Evolutionary conservation across 2,888 invertebrate genomes (phyloP).

Genomic region (Hemaris fuciformis): DNA sequence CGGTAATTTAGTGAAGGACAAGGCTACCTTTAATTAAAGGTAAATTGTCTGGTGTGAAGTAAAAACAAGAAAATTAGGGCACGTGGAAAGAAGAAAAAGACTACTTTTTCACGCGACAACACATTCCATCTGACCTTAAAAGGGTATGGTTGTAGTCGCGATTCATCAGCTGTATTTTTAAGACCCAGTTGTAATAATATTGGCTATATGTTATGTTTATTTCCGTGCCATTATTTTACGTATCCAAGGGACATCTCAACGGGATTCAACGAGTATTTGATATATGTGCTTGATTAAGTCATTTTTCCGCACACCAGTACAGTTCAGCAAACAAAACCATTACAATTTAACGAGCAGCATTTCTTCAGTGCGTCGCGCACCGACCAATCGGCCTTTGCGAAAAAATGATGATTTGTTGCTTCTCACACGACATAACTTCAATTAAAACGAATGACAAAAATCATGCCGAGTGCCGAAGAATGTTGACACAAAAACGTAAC

Average conservation of each 20-base stretch:
- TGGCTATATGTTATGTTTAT: too few relatives aligned
- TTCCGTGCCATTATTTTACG: too few relatives aligned
- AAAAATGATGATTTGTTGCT: conserved; percentile 78
- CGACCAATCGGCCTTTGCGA: conserved; percentile 27
- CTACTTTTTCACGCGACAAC: neutral
- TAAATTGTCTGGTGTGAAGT: too few relatives aligned
- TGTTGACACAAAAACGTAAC: conserved; percentile 14
- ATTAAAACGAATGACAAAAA: conserved; percentile 75
- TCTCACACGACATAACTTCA: conserved; percentile 57
- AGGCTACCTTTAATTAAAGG: too few relatives aligned
- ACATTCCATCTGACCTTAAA: neutral
- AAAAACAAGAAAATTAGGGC: neutral
- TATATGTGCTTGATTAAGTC: neutral
- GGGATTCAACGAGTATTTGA: too few relatives aligned
- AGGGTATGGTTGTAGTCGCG: too few relatives aligned
- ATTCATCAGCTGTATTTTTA: too few relatives aligned
- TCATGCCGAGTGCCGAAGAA: conserved; percentile 23
- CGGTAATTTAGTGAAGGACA: neutral
- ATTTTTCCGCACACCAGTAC: conserved; percentile 37
- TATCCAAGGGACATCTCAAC: too few relatives aligned
- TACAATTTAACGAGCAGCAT: conserved; percentile 72
- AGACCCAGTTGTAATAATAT: too few relatives aligned
- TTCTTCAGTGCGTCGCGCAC: conserved; percentile 46
- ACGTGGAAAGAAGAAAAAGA: neutral
- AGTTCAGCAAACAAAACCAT: conserved; percentile 65